Conservation (phyloP, 2,797 vertebrate species). For the Lacerta viridis region DNA sequence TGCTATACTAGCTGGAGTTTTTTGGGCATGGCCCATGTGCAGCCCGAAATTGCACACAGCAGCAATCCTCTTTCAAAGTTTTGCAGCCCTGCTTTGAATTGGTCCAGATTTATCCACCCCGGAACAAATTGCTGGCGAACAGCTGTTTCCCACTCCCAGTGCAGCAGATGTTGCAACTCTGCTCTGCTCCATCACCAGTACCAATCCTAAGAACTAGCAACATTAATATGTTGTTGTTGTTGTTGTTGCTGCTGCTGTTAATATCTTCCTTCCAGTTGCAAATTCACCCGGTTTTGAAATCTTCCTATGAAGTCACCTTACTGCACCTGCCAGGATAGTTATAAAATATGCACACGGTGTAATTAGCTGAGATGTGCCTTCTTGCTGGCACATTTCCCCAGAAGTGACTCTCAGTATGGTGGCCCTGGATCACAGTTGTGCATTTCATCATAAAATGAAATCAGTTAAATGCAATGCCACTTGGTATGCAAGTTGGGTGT, state of each 20-base stretch:
- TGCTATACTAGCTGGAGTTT: no score
- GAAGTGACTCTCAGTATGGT: constrained; percentile 61
- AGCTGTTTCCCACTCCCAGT: neutral
- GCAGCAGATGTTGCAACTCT: neutral
- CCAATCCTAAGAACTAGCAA: accelerated
- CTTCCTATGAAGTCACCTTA: constrained; percentile 43
- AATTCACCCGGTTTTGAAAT: constrained; percentile 45
- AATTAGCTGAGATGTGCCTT: constrained; percentile 69
- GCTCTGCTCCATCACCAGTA: neutral
- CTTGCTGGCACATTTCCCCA: constrained; percentile 59
- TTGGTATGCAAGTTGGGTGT: constrained; percentile 77
- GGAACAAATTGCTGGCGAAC: no score
- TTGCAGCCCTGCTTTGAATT: neutral
- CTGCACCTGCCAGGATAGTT: constrained; percentile 39
- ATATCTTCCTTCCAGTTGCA: constrained; percentile 37
- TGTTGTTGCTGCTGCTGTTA: neutral
- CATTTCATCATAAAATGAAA: constrained; percentile 72
- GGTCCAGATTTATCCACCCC: neutral
- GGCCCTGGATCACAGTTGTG: constrained; percentile 50
- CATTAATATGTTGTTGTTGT: neutral
- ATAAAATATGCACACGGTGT: constrained; percentile 68
- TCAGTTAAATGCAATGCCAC: constrained; percentile 72
- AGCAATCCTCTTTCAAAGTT: no score
- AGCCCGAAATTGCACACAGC: neutral
- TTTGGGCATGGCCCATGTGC: no score